These are phyloP conservation scores for Astropecten irregularis DNA, from an alignment of 53 echinoderm and acorn worm genomes.

Conservation along the genomic window DNA sequence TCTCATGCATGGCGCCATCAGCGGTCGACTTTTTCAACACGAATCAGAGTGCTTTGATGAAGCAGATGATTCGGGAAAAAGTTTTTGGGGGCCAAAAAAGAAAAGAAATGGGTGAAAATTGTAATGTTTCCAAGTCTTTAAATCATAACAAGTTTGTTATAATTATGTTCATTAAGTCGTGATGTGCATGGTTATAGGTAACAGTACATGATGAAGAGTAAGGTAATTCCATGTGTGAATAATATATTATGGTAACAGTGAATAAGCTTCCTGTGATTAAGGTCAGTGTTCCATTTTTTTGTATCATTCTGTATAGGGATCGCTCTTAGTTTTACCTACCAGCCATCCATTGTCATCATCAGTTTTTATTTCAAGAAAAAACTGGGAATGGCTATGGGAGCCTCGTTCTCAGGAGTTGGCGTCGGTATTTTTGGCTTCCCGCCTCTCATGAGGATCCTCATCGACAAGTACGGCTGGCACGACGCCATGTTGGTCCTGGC, in stretches of 20 bases:
- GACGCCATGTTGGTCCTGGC: constrained; percentile 47
- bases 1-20: no score
- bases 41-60: no score
- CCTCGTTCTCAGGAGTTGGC: constrained; percentile 46
- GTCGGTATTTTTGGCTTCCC: constrained; percentile 22
- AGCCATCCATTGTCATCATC: constrained; percentile 51
- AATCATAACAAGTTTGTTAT: no score
- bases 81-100: no score
- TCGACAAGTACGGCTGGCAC: constrained; percentile 50
- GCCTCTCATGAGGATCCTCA: constrained; percentile 41
- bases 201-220: no score
- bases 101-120: no score
- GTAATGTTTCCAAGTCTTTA: no score
- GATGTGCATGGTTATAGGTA: no score
- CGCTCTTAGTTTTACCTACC: constrained; percentile 47
- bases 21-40: no score
- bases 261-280: background rate
- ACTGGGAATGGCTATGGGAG: constrained; percentile 36
- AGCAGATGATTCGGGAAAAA: no score
- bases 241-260: background rate
- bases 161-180: no score
- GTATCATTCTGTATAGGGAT: background rate
- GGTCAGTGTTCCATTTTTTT: background rate
- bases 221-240: background rate
- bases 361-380: constrained; percentile 32